Base-by-base conservation (phyloP, 2,888 invertebrate genomes). In the Acleris emargana region DNA sequence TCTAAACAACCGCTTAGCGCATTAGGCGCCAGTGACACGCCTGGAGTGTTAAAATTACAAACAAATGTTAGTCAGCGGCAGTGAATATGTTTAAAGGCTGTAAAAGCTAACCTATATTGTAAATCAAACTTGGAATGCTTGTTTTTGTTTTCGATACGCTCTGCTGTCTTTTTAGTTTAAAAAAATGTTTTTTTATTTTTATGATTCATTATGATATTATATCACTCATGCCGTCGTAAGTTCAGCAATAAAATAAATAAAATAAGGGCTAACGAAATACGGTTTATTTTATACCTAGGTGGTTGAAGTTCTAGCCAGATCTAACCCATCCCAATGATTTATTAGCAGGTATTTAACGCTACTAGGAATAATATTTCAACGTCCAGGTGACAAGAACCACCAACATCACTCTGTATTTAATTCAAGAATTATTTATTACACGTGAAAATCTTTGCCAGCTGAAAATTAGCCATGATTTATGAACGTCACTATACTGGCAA, bases 391-490 rank as follows among this genome's bases (percentile, higher is more conserved):
- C 66, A 66, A 45, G 60, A 66, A 57, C 61, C 55, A 61, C 66
- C 51, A 47, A 57, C 66, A 66, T 66, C 51, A 57, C 45, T 66
- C 64, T 50, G 64, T 60, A 64, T 64, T 64, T 64, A 64, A 64
- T 64, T 55, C 61, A 57, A 61, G 57, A 51, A 61, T 66, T 61
- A 66, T 61, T 66, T 66, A 66, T 61, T 60, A 66, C 61, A 60
- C 57, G 64, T 53, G 66, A 66, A 66, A 51, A 61, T 66, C 60
- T 61, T 66, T 66, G 66, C 66, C 66, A 66, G 61, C 51, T 57
- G 47, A 61, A 66, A 66, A 61, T 66, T 66, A 60, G 45, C 38
- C 6, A 42, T 66, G 66, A 66, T 66, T 66, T 66, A 66, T 66
- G 28, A 11, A 51, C 43, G 55, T 16, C 51, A 55, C 51, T 60